These are phyloP conservation scores for Meriones unguiculatus DNA, from an alignment of 2,113 vertebrate species.

Conservation along the genomic window DNA sequence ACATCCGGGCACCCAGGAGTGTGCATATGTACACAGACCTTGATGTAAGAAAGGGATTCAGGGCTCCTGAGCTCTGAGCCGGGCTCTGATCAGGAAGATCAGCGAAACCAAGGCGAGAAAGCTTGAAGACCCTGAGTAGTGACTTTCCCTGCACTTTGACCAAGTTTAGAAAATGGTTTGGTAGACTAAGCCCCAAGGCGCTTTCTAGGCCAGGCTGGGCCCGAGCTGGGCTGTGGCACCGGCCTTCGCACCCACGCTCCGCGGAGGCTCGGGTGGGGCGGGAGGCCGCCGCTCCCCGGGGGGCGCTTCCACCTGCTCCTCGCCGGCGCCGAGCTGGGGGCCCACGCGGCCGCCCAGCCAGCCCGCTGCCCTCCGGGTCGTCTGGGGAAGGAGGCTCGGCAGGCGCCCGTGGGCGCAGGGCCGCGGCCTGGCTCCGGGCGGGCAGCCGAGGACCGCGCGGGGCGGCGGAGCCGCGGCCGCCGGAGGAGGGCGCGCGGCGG, in stretches of 20 bases:
- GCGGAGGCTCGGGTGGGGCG: not conserved
- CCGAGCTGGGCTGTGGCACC: no score
- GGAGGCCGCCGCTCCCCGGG: not conserved
- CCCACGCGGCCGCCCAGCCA: not conserved
- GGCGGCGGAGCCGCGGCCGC: not conserved
- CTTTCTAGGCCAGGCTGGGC: not conserved
- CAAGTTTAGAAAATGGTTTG: not conserved
- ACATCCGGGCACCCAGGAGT: not conserved
- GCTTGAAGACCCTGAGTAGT: not conserved
- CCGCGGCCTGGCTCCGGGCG: not conserved
- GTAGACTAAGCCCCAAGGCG: not conserved
- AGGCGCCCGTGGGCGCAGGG: not conserved
- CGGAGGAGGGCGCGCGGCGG: not conserved
- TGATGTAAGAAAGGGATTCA: not conserved
- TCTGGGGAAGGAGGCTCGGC: not conserved
- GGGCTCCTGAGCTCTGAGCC: not conserved
- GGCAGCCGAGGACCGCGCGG: no score
- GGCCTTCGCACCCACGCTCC: not conserved
- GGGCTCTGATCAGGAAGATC: not conserved
- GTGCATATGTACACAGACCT: no score
- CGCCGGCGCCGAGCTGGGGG: not conserved
- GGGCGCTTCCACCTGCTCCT: not conserved
- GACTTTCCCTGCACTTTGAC: not conserved
- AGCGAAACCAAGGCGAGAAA: not conserved
- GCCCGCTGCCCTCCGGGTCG: not conserved